Evolutionary conservation across 2,113 vertebrate genomes (phyloP), one percentile per base, ranked within the genome.

Genomic region (Monopterus albus): DNA sequence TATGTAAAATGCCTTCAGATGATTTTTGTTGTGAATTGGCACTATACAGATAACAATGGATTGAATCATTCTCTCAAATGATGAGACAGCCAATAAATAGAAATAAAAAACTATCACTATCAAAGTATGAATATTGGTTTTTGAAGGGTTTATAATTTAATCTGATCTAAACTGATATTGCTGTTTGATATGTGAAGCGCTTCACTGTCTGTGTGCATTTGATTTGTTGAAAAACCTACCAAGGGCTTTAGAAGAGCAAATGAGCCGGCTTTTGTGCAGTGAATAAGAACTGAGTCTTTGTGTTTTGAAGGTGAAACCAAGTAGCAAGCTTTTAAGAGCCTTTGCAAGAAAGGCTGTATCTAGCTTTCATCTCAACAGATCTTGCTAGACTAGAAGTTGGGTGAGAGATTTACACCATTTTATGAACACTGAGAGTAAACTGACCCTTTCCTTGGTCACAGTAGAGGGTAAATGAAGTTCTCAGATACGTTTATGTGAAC

Each of bases 371-470:
- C n/a, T 4, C 35, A 53, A 63, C 51, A 53, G 11, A 42, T 39
- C 47, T 10, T 75, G 36, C 45, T 36, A 53, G 29, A 39, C 14
- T 52, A 14, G 28, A 76, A 55, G 59, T 33, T 28, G 14, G 4
- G 23, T 33, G n/a, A 62, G 74, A 38, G 29, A 70, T 61, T 72
- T 55, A 38, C 26, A 1, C 26, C 28, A 14, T 67, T 20, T 59
- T 26, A 36, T 57, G 29, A 66, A 59, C 25, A 39, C 82, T 75
- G 29, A 3, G 51, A 53, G 21, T 49, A 60, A 76, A 72, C 43
- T 68, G 67, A 82, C 59, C 60, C 43, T 70, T 71, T 75, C n/a
- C 61, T 72, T 46, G 4, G 60, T 42, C 62, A 66, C 63, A 56
- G 15, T 51, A 15, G 23, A 9, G 49, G 40, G 72, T 31, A 53